A percentile compares a stretch with the other conserved stretches of the same genome.
These are phyloP conservation scores for Gortyna flavago DNA, from an alignment of 2,888 invertebrate species.

Conservation along the genomic window DNA sequence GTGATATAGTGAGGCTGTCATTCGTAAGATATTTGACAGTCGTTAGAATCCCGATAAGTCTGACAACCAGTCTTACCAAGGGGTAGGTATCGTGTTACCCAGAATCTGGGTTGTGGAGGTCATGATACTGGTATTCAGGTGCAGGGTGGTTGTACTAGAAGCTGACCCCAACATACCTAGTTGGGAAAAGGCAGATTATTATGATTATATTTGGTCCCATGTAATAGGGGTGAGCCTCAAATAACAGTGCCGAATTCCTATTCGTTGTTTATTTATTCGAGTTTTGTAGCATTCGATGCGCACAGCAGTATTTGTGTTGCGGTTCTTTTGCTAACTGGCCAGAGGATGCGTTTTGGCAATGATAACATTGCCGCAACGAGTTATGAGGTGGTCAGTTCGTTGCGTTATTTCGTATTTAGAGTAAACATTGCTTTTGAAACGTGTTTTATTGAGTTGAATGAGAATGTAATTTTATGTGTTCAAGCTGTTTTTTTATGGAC, in stretches of 20 bases:
- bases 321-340: constrained; percentile 50
- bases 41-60: no score
- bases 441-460: constrained; percentile 16
- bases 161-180: no score
- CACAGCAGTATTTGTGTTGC: constrained; percentile 32
- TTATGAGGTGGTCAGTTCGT: constrained; percentile 30
- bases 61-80: no score
- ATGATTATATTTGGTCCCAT: neutral
- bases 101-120: no score
- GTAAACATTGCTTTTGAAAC: constrained; percentile 29
- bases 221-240: neutral
- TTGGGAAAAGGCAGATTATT: no score
- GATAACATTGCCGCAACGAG: constrained; percentile 30
- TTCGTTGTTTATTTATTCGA: constrained; percentile 25
- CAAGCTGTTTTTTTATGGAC: neutral
- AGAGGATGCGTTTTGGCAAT: constrained; percentile 51
- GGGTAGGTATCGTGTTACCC: no score
- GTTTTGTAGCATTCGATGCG: constrained; percentile 27
- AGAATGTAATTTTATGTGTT: neutral
- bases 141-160: no score
- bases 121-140: no score
- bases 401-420: constrained; percentile 31
- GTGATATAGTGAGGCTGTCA: no score
- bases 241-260: neutral
- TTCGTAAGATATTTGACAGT: no score